Conservation (phyloP, 2,113 vertebrate species). For the Apodemus sylvaticus region DNA sequence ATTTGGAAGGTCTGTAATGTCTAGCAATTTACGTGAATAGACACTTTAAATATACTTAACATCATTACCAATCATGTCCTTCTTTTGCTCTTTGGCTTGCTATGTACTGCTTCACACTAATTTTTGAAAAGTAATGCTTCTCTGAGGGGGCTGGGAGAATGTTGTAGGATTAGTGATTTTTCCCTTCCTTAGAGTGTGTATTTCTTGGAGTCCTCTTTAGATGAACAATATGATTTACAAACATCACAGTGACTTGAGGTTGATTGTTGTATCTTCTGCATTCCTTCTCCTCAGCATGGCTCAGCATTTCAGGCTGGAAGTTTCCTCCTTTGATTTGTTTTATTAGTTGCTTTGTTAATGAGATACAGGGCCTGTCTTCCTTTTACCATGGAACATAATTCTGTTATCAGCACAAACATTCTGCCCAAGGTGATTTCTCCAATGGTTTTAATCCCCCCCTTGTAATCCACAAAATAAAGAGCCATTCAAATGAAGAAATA, state of each 20-base stretch:
- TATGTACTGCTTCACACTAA: neutral
- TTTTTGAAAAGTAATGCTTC: slow-evolving; percentile 6
- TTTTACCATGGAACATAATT: slow-evolving; percentile 84
- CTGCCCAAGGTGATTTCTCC: slow-evolving; percentile 83
- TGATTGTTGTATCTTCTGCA: slow-evolving; percentile 59
- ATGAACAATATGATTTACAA: slow-evolving; percentile 15
- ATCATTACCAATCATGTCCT: neutral
- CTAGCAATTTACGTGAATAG: neutral
- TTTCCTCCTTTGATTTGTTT: slow-evolving; percentile 81
- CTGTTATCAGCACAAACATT: slow-evolving; percentile 86
- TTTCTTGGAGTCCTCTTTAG: neutral
- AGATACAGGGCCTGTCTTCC: slow-evolving; percentile 78
- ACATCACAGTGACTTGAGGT: slow-evolving; percentile 50
- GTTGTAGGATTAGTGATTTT: neutral
- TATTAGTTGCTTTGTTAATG: slow-evolving; percentile 82
- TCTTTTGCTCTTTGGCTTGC: neutral
- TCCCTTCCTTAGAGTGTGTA: neutral
- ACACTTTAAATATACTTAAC: neutral
- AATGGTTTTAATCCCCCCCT: slow-evolving; percentile 82
- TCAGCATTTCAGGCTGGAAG: slow-evolving; percentile 71
- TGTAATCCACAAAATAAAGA: slow-evolving; percentile 80
- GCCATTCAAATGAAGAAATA: slow-evolving; percentile 79
- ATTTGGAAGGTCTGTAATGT: neutral
- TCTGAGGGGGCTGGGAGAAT: neutral
- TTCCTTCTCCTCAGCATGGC: slow-evolving; percentile 73